phyloP scores from a whole-genome alignment of 2,113 vertebrate genomes.

The Pao palembangensis region DNA sequence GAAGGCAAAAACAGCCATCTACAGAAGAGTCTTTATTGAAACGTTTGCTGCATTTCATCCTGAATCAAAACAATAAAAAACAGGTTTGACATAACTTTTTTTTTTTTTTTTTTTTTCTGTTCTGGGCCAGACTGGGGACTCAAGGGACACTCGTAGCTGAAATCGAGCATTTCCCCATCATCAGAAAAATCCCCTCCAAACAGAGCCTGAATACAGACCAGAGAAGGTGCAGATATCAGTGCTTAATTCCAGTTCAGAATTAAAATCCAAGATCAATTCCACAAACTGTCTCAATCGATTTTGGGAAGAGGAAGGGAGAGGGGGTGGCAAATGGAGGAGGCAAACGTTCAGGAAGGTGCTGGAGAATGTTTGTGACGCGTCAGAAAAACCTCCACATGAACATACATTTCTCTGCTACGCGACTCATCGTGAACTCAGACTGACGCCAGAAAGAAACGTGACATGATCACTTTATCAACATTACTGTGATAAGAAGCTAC shows the following conservation, averaged over 20 bases:
- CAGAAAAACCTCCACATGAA: neutral
- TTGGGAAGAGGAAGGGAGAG: constrained; percentile 34
- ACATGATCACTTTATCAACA: too few relatives aligned
- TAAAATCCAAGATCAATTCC: constrained; percentile 50
- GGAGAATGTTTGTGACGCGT: neutral
- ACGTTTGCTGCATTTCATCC: constrained; percentile 38
- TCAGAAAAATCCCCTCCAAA: constrained; percentile 26
- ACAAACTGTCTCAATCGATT: constrained; percentile 38
- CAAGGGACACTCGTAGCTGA: constrained; percentile 31
- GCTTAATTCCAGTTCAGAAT: constrained; percentile 14
- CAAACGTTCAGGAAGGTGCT: constrained; percentile 14
- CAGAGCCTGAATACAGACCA: constrained; percentile 9
- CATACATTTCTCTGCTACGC: neutral
- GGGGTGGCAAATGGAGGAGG: constrained; percentile 28
- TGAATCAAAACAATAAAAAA: constrained; percentile 34
- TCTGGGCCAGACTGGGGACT: constrained; percentile 27
- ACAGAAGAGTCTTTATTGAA: constrained; percentile 55
- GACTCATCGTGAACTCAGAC: neutral
- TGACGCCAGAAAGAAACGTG: neutral
- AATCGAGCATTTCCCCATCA: constrained; percentile 32
- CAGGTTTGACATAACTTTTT: constrained; percentile 26
- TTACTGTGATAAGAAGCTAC: neutral
- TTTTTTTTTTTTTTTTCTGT: constrained; percentile 8
- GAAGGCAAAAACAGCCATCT: constrained; percentile 25
- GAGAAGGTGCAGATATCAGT: constrained; percentile 33